Base-by-base conservation (phyloP, 2,113 vertebrate genomes). In the Psephotus haematonotus region DNA sequence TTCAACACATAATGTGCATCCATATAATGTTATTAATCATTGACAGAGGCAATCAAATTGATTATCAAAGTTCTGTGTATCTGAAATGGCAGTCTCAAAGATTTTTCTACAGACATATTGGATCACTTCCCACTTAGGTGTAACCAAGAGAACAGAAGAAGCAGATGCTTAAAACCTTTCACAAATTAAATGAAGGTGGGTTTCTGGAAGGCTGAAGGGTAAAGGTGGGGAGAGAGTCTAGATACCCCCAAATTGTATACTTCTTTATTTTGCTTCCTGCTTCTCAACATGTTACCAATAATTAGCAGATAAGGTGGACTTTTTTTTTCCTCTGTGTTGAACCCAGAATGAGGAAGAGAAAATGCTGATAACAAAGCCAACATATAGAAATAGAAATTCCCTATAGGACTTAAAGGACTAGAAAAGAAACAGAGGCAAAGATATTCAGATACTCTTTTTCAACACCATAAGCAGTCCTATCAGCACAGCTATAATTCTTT, bases 401-500 rank as follows among this genome's bases (percentile, higher is more conserved):
- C 44, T 57, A 15, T 23, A 75, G 39, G 25, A 53, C 7, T 59
- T 46, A 25, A 13, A 85, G 39, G 28, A 75, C 23, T 46, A 35
- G 41, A 69, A 90, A 59, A 90, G 24, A 87, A 87, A 50, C 2
- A 64, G 50, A 64, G 18, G 37, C 25, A 74, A 84, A 91, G 15
- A 62, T 1, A 68, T 5, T 47, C 35, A 86, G 17, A 69, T 1
- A 64, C 6, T 44, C 31, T 31, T 63, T 62, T 69, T 83, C 59
- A 90, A 75, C 46, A 92, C 53, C 20, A 46, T 70, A 85, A 89
- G 49, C 19, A 71, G 23, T 83, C 88, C 41, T 47, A 33, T 25
- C 64, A 55, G 22, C 39, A 35, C 43, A 76, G 17, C 44, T 80
- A 60, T 65, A 88, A 83, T 71, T 74, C 59, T 93, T 95, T 79